A percentile compares a stretch with the other conserved stretches of the same genome.
These are phyloP conservation scores for Campylomormyrus tamandua DNA, from an alignment of 2,113 vertebrate species.

Conservation along the genomic window DNA sequence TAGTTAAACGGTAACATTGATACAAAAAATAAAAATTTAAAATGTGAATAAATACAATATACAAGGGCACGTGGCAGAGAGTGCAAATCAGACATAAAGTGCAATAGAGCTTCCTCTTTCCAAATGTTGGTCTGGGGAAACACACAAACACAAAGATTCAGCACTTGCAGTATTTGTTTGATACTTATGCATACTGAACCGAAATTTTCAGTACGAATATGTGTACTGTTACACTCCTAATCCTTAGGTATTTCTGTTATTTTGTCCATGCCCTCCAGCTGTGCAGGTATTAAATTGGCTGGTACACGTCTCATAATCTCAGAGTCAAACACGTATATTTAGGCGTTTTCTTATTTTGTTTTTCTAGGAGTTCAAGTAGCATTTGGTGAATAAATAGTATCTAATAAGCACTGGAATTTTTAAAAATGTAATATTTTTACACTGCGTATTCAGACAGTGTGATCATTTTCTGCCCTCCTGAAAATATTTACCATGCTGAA, in stretches of 20 bases:
- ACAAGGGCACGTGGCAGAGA: too few species aligned
- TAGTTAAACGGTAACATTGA: too few species aligned
- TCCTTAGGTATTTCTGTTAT: not conserved
- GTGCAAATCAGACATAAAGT: too few species aligned
- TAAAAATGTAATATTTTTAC: not conserved
- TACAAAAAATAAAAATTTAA: too few species aligned
- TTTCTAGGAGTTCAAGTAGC: not conserved
- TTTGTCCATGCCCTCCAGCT: not conserved
- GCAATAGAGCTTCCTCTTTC: too few species aligned
- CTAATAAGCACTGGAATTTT: not conserved
- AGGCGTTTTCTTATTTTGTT: not conserved
- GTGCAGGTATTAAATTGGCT: not conserved
- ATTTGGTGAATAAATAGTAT: not conserved
- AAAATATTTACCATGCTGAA: not conserved
- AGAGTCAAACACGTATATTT: not conserved
- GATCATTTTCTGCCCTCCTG: not conserved
- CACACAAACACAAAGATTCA: too few species aligned
- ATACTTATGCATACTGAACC: too few species aligned
- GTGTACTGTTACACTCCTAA: too few species aligned
- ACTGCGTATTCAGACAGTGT: not conserved
- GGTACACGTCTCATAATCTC: not conserved
- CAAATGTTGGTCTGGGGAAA: too few species aligned
- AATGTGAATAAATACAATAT: too few species aligned
- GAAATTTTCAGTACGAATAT: too few species aligned
- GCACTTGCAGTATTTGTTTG: too few species aligned